A percentile compares a stretch with the other conserved stretches of the same genome.
These are phyloP conservation scores for Megalopta genalis DNA, from an alignment of 1,140 invertebrate genomes.

Conservation along the genomic window DNA sequence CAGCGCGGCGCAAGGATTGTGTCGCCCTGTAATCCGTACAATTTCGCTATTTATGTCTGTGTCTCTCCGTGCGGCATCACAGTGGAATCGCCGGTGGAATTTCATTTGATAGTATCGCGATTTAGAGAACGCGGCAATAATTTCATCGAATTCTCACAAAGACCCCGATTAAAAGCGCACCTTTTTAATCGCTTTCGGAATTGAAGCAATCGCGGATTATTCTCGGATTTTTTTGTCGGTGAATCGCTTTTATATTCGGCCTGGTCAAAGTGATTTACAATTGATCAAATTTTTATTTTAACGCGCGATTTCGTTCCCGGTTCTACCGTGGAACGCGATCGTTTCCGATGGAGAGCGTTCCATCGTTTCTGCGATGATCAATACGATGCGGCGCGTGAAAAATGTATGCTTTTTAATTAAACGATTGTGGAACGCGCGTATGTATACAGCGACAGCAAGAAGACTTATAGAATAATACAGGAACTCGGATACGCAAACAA, in stretches of 20 bases:
- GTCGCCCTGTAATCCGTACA: slow-evolving; percentile 25
- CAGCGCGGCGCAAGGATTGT: background rate
- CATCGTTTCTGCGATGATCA: background rate
- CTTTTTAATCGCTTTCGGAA: background rate
- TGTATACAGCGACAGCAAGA: background rate
- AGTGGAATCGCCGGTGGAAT: background rate
- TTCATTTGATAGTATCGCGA: background rate
- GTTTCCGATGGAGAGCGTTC: no score
- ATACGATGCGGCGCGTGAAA: background rate
- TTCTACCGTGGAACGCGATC: no score
- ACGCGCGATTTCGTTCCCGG: no score
- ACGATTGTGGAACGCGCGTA: slow-evolving; percentile 12
- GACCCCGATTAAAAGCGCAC: background rate
- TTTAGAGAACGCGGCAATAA: background rate
- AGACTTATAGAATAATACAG: slow-evolving; percentile 17
- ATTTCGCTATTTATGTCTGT: slow-evolving; percentile 40
- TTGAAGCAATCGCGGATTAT: background rate
- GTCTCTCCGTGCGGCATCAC: slow-evolving; percentile 4
- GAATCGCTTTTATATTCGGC: no score
- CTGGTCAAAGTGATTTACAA: no score
- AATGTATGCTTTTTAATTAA: slow-evolving; percentile 2
- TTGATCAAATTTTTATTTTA: no score
- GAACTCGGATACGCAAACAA: slow-evolving; percentile 27
- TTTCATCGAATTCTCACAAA: background rate
- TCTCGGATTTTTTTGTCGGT: no score